Percentiles rank a stretch among this genome's conserved stretches.
Evolutionary conservation across 2,797 vertebrate species (phyloP).

Genomic region (Pangasius mekongensis): DNA sequence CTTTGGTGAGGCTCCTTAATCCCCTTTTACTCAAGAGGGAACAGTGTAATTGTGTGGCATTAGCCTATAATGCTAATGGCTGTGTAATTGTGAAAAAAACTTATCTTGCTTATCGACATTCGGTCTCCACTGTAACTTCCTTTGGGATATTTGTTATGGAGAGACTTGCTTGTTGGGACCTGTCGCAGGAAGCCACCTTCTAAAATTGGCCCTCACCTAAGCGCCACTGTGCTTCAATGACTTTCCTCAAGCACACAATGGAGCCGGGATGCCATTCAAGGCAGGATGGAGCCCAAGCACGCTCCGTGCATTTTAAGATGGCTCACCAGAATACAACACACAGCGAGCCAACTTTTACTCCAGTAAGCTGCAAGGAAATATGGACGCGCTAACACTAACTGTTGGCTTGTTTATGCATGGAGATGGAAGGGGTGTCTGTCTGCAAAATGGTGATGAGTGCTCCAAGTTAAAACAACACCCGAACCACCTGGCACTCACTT

Average conservation of each 20-base stretch:
- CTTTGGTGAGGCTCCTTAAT: neutral
- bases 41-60: neutral
- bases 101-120: neutral
- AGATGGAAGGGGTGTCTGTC: slow-evolving; percentile 5
- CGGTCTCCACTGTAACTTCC: slow-evolving; percentile 19
- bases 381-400: slow-evolving; percentile 13
- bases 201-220: slow-evolving; percentile 61
- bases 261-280: slow-evolving; percentile 41
- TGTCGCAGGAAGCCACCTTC: slow-evolving; percentile 54
- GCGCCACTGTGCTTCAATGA: slow-evolving; percentile 27
- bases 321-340: slow-evolving; percentile 12
- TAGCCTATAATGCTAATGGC: neutral
- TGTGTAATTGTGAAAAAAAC: neutral
- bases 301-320: slow-evolving; percentile 50
- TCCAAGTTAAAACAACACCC: slow-evolving; percentile 19
- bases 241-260: slow-evolving; percentile 47
- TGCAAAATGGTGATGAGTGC: neutral
- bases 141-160: slow-evolving; percentile 58
- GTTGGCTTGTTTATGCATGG: slow-evolving; percentile 36
- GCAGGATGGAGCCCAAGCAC: slow-evolving; percentile 22
- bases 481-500: slow-evolving; percentile 4
- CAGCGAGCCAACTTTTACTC: slow-evolving; percentile 30
- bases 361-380: slow-evolving; percentile 33
- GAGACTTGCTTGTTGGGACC: slow-evolving; percentile 35
- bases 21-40: neutral